Base-by-base conservation (phyloP, 2,113 vertebrate species). In the Lates calcarifer region DNA sequence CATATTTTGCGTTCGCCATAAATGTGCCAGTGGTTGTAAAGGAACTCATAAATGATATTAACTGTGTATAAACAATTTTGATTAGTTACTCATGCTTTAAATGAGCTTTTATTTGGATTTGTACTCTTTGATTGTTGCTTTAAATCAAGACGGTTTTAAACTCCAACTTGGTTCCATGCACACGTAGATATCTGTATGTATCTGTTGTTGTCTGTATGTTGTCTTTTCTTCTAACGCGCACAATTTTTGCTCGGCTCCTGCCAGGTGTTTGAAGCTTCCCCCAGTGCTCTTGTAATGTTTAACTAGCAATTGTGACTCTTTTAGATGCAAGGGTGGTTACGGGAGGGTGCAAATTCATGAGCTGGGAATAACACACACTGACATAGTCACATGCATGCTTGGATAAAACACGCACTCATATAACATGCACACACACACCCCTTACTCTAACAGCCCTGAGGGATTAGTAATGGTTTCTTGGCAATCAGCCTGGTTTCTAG, bases 401-500 rank as follows among this genome's bases (percentile, higher is more conserved):
- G 68, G 56, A 76, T 81, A 79, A 82, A 86, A 65, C 68, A n/a
- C 24, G 1, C 87, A 62, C 75, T 84, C 66, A 20, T 70, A 61
- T 53, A 77, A 55, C 78, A 80, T 70, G 80, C 74, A 83, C 76
- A 83, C 78, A 83, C 78, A 71, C 83, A 71, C 85, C 79, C 70
- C 66, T 83, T 84, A 61, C 84, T 77, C 73, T 76, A 83, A 85
- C 67, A 87, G 90, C 91, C 85, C 75, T 6, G 66, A 68, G 84
- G 87, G 89, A 92, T 89, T 91, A 86, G 88, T 87, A 78, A 90
- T 88, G 84, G 82, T 86, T 90, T 87, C 85, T 88, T 90, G 89
- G 88, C 88, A 82, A 73, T 53, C 64, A 79, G 88, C 87, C 85
- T 84, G 79, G 71, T 83, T 81, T 91, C 73, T 87, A 86, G 87